phyloP scores from a whole-genome alignment of 2,888 invertebrate genomes.

The Dysmachus trigonus region DNA sequence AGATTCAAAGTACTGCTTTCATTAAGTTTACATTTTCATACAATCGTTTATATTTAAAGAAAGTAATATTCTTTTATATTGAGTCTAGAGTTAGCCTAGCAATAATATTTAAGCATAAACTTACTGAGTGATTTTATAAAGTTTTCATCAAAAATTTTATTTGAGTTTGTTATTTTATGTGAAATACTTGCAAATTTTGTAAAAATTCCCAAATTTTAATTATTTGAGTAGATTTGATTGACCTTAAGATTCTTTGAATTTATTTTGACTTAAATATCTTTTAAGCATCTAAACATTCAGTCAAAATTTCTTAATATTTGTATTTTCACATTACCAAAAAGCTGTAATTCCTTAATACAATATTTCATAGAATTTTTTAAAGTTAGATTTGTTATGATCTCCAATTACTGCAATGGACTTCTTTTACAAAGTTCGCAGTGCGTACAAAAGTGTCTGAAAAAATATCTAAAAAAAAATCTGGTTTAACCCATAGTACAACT shows the following conservation, averaged over 20 bases:
- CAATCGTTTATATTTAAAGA: not conserved
- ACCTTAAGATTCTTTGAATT: not conserved
- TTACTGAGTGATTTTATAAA: not conserved
- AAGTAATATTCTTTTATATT: not conserved
- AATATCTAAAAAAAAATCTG: not conserved
- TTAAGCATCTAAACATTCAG: not conserved
- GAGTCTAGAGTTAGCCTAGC: not conserved
- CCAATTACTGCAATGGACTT: not conserved
- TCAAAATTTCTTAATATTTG: no score
- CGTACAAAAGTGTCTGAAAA: not conserved
- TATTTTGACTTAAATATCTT: not conserved
- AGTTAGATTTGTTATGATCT: not conserved
- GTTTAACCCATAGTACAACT: not conserved
- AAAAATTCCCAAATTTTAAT: not conserved
- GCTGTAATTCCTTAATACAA: not conserved
- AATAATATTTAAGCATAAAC: not conserved
- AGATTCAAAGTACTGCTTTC: constrained; percentile 7
- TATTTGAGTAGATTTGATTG: not conserved
- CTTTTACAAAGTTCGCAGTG: not conserved
- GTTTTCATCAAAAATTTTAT: not conserved
- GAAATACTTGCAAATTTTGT: not conserved
- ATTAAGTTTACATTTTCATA: not conserved
- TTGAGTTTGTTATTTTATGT: not conserved
- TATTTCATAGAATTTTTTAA: not conserved
- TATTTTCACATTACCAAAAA: not conserved